Conservation (phyloP, 64 coral and sea anemone genomes). For the Astreopora myriophthalma region DNA sequence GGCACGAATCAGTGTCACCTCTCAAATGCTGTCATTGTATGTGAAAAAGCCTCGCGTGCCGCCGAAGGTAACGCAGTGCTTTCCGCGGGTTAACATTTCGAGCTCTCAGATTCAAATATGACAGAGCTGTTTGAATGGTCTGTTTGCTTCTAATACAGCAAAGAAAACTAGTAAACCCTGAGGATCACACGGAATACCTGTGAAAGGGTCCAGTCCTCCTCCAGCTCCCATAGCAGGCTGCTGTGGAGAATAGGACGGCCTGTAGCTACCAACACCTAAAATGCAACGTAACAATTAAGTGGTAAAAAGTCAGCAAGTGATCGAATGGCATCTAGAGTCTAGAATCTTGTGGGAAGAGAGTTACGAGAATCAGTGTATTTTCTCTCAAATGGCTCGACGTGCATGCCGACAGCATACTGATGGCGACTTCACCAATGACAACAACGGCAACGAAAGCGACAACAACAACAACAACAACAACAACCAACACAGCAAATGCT, state of each 20-base stretch:
- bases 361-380: too few relatives aligned
- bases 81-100: too few relatives aligned
- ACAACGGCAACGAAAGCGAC: background rate
- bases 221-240: constrained; percentile 6
- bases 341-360: too few relatives aligned
- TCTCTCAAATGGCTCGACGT: background rate
- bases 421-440: background rate
- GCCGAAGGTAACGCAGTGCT: too few relatives aligned
- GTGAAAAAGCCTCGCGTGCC: too few relatives aligned
- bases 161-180: too few relatives aligned
- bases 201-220: constrained; percentile 79
- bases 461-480: background rate
- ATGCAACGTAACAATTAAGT: background rate
- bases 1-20: too few relatives aligned
- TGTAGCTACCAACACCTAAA: constrained; percentile 64
- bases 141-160: too few relatives aligned
- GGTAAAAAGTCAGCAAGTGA: background rate
- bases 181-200: constrained; percentile 44
- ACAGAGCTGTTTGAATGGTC: too few relatives aligned
- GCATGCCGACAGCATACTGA: background rate
- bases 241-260: constrained; percentile 41
- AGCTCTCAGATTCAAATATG: too few relatives aligned
- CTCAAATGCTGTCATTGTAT: too few relatives aligned
- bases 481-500: background rate
- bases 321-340: background rate